Percentiles rank a stretch among this genome's conserved stretches.
phyloP scores from a whole-genome alignment of 64 coral and sea anemone species.

The Dendrophyllia cribrosa region DNA sequence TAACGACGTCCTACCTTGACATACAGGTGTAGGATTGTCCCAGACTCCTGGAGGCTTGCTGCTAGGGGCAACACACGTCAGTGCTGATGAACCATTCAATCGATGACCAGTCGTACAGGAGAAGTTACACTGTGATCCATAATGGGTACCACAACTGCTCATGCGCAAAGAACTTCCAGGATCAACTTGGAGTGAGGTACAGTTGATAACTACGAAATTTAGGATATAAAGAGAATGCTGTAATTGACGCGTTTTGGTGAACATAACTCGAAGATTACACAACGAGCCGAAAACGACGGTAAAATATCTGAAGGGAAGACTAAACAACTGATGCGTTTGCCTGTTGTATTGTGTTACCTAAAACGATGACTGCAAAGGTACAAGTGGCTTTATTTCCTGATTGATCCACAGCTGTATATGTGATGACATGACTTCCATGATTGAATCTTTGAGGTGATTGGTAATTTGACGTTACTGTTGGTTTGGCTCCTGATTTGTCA shows the following conservation, averaged over 20 bases:
- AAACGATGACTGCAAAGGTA: slow-evolving; percentile 20
- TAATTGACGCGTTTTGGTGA: no score
- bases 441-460: slow-evolving; percentile 15
- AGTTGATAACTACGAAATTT: slow-evolving; percentile 1
- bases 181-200: background rate
- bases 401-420: slow-evolving; percentile 41
- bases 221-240: background rate
- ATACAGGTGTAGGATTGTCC: slow-evolving; percentile 18
- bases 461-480: background rate
- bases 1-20: slow-evolving; percentile 1
- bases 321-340: background rate
- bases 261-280: no score
- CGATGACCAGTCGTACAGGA: slow-evolving; percentile 25
- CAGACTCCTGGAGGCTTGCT: slow-evolving; percentile 11
- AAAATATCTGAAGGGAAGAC: background rate
- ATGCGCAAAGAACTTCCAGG: background rate
- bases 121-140: slow-evolving; percentile 35
- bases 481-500: slow-evolving; percentile 23
- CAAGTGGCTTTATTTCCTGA: slow-evolving; percentile 43
- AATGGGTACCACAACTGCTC: slow-evolving; percentile 26
- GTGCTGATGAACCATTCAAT: slow-evolving; percentile 21
- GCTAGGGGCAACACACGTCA: background rate
- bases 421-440: slow-evolving; percentile 35
- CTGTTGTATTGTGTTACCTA: background rate
- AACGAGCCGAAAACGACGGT: no score